Evolutionary conservation across 2,113 vertebrate genomes (phyloP).

Genomic region (Hylia prasina): DNA sequence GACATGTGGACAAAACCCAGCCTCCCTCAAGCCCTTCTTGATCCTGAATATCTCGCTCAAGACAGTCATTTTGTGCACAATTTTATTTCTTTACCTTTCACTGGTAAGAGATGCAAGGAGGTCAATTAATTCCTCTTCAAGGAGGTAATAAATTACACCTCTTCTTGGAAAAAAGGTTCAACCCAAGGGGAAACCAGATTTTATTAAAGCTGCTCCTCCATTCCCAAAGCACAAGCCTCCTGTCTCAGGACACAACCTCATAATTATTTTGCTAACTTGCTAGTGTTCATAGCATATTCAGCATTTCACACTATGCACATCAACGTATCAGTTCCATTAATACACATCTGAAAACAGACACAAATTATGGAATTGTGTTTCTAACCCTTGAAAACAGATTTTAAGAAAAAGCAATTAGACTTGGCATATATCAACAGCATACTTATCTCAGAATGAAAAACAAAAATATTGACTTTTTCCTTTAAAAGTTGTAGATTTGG

Average conservation of each 20-base stretch:
- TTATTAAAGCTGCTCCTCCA: background rate
- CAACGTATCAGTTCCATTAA: background rate
- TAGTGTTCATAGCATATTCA: background rate
- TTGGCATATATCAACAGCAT: background rate
- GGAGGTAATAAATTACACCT: background rate
- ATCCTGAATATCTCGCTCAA: background rate
- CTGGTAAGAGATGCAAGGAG: background rate
- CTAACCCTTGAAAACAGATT: background rate
- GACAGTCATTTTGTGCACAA: background rate
- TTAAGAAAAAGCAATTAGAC: background rate
- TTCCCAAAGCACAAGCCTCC: background rate
- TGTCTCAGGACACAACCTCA: background rate
- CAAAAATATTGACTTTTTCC: background rate
- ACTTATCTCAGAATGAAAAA: background rate
- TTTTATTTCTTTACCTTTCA: background rate
- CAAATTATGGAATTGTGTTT: background rate
- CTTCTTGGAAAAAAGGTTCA: background rate
- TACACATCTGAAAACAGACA: background rate
- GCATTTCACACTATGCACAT: background rate
- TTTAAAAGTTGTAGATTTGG: background rate
- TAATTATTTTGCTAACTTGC: background rate
- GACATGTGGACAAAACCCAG: rapidly evolving
- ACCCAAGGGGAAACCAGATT: background rate
- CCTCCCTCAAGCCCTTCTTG: background rate
- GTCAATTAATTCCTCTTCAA: background rate